phyloP scores from a whole-genome alignment of 53 echinoderm and acorn worm species.

The Patiria pectinifera region DNA sequence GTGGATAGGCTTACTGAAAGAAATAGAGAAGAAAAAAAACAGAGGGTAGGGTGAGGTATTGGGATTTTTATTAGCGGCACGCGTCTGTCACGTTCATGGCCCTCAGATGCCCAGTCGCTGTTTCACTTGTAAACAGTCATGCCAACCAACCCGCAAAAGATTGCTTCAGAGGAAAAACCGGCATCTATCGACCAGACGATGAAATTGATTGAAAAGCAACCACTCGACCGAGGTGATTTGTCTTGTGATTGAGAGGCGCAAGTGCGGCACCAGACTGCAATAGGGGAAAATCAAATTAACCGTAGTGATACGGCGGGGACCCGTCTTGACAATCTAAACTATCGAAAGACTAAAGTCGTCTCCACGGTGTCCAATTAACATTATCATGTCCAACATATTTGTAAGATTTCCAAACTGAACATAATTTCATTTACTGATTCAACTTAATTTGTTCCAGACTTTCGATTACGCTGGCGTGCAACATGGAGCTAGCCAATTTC shows the following conservation, averaged over 20 bases:
- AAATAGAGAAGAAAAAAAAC: no score
- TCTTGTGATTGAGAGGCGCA: background rate
- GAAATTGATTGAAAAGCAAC: background rate
- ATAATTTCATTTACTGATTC: background rate
- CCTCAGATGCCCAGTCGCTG: no score
- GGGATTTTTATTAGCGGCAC: no score
- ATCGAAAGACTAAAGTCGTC: no score
- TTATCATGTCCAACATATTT: background rate
- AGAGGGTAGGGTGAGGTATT: no score
- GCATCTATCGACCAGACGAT: background rate
- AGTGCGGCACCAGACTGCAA: background rate
- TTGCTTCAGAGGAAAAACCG: no score
- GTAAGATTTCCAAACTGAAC: background rate
- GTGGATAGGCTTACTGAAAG: no score
- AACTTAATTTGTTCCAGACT: constrained; percentile 37
- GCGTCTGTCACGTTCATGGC: no score
- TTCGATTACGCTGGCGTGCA: constrained; percentile 73
- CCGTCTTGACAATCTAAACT: no score
- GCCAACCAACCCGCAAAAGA: no score
- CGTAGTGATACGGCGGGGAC: background rate
- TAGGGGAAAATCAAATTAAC: background rate
- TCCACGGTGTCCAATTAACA: no score
- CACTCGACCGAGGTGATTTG: background rate
- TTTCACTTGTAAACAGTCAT: no score
- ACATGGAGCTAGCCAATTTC: constrained; percentile 72